These are phyloP conservation scores for Prosapia bicincta DNA, from an alignment of 2,888 invertebrate species.

Conservation along the genomic window DNA sequence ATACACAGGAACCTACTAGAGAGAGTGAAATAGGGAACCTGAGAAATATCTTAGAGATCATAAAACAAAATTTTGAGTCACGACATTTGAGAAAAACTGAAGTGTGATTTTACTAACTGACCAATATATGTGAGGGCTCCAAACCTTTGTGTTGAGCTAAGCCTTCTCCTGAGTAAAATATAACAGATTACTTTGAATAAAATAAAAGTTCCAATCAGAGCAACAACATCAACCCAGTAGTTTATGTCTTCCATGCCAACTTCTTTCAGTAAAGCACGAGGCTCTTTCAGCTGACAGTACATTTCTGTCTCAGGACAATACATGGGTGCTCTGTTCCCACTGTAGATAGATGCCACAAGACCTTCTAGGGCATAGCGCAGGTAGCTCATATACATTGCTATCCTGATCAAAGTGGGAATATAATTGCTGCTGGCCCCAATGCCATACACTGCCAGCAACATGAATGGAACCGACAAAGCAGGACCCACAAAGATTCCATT, in stretches of 20 bases:
- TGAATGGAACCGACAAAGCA: constrained; percentile 78
- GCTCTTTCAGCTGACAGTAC: constrained; percentile 45
- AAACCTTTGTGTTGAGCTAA: constrained; percentile 68
- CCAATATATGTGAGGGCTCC: constrained; percentile 67
- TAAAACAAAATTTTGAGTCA: not conserved
- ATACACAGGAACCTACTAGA: not conserved
- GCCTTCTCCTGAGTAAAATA: constrained; percentile 67
- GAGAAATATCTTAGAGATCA: not conserved
- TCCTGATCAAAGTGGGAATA: constrained; percentile 67
- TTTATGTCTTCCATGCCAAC: constrained; percentile 61
- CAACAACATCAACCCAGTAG: constrained; percentile 64
- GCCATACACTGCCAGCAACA: constrained; percentile 83
- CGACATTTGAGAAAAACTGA: constrained; percentile 41
- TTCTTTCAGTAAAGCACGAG: constrained; percentile 36
- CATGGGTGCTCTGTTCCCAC: constrained; percentile 75
- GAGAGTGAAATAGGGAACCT: not conserved
- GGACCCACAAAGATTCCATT: constrained; percentile 90
- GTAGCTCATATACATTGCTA: constrained; percentile 82
- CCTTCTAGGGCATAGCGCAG: constrained; percentile 92
- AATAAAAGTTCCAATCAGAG: constrained; percentile 48
- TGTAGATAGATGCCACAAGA: constrained; percentile 85
- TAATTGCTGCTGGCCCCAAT: constrained; percentile 74
- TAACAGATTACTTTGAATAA: constrained; percentile 46
- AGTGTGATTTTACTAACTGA: constrained; percentile 59
- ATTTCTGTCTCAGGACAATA: constrained; percentile 65